Percentiles rank a stretch among this genome's conserved stretches.
phyloP scores from a whole-genome alignment of 1,140 invertebrate genomes.

The Antheraea mylitta region DNA sequence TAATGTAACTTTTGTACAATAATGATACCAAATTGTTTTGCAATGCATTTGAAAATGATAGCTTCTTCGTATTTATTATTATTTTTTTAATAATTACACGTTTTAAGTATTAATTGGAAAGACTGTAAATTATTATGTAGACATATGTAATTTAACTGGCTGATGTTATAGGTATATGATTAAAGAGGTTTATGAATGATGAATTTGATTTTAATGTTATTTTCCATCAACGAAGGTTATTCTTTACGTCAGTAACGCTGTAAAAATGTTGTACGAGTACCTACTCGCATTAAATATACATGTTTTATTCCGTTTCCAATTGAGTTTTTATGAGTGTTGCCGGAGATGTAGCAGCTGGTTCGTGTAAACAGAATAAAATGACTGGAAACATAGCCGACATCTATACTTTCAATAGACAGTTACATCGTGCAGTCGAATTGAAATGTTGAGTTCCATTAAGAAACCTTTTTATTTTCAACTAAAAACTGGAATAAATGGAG shows the following conservation, averaged over 20 bases:
- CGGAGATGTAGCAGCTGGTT: slow-evolving; percentile 51
- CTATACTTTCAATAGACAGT: slow-evolving; percentile 35
- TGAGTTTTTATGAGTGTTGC: slow-evolving; percentile 53
- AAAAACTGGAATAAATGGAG: too few relatives aligned
- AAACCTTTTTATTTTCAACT: too few relatives aligned
- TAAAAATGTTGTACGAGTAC: slow-evolving; percentile 35
- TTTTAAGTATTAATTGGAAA: slow-evolving; percentile 75
- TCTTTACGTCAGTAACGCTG: slow-evolving; percentile 10
- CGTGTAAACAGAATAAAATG: slow-evolving; percentile 59
- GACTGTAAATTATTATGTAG: slow-evolving; percentile 77
- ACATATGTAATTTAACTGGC: slow-evolving; percentile 58
- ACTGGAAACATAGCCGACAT: slow-evolving; percentile 32
- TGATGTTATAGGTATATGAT: slow-evolving; percentile 73
- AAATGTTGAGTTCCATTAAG: background rate
- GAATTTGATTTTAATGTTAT: slow-evolving; percentile 42
- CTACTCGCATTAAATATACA: slow-evolving; percentile 37
- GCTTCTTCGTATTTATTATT: slow-evolving; percentile 73
- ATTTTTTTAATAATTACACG: slow-evolving; percentile 55
- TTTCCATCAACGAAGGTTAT: slow-evolving; percentile 15
- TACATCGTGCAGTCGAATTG: slow-evolving; percentile 25
- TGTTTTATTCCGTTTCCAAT: slow-evolving; percentile 59
- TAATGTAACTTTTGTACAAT: slow-evolving; percentile 74
- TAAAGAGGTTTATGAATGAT: slow-evolving; percentile 71
- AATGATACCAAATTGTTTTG: slow-evolving; percentile 70
- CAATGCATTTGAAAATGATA: slow-evolving; percentile 66